Percentiles rank a stretch among this genome's conserved stretches.
These are phyloP conservation scores for Ptilorrhoa leucosticta DNA, from an alignment of 2,113 vertebrate genomes.

Conservation along the genomic window DNA sequence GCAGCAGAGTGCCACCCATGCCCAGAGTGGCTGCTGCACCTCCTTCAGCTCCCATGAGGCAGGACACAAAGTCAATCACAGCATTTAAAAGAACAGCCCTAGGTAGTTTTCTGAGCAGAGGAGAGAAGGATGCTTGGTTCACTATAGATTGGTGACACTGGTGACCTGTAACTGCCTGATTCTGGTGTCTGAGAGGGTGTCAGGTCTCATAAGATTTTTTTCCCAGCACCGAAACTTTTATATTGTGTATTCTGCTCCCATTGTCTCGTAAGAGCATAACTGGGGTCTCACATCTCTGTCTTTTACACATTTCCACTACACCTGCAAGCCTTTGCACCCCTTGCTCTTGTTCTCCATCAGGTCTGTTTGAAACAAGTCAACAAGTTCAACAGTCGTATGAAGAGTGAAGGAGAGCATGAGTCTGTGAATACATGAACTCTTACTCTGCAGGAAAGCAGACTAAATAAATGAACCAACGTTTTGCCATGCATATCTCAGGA, in stretches of 20 bases:
- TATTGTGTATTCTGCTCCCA: not conserved
- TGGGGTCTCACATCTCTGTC: not conserved
- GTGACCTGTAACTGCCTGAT: not conserved
- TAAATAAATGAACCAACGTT: not conserved
- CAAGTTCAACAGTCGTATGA: not conserved
- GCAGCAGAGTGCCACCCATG: not conserved
- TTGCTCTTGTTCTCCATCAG: not conserved
- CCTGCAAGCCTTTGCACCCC: not conserved
- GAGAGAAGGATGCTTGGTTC: not conserved
- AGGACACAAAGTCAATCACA: not conserved
- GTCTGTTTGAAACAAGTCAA: not conserved
- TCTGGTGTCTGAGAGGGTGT: not conserved
- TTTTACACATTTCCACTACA: not conserved
- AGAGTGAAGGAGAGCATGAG: not conserved
- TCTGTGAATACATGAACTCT: not conserved
- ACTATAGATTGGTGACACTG: not conserved
- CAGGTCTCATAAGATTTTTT: not conserved
- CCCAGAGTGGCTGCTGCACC: not conserved
- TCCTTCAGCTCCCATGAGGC: not conserved
- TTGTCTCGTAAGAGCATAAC: not conserved
- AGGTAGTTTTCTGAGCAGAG: not conserved
- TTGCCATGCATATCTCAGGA: not conserved
- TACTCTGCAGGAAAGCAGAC: not conserved
- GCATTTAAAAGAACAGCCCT: not conserved
- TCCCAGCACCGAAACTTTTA: not conserved